Conservation (phyloP, 2,888 invertebrate species). For the Timema podura region DNA sequence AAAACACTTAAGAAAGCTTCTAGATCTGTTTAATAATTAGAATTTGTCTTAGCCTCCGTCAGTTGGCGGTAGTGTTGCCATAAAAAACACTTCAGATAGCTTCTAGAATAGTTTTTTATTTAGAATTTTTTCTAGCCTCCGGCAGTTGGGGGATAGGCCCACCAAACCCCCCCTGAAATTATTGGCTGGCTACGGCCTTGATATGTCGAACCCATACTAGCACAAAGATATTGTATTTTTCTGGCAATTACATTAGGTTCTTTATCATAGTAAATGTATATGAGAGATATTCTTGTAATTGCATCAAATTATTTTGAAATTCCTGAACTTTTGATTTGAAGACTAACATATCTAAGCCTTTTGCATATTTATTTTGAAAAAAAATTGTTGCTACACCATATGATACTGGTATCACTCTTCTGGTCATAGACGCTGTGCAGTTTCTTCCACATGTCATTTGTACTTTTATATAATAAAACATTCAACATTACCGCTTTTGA, state of each 20-base stretch:
- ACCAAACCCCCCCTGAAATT: too few species aligned
- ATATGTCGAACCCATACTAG: not conserved
- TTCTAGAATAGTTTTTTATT: too few species aligned
- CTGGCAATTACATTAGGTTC: not conserved
- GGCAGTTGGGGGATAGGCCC: too few species aligned
- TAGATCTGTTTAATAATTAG: too few species aligned
- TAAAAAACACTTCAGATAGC: too few species aligned
- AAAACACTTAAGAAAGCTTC: too few species aligned
- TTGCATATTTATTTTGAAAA: not conserved
- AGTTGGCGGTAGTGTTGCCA: too few species aligned
- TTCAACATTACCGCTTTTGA: not conserved
- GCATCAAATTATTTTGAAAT: not conserved
- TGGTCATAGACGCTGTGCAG: not conserved
- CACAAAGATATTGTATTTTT: slow-evolving; percentile 2
- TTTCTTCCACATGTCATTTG: not conserved
- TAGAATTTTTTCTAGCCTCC: too few species aligned
- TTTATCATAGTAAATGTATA: not conserved
- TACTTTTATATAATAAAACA: not conserved
- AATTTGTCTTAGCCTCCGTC: too few species aligned
- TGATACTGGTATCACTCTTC: not conserved
- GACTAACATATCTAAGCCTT: not conserved
- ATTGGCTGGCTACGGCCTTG: too few species aligned
- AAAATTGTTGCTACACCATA: not conserved
- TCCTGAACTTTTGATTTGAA: not conserved
- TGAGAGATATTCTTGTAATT: not conserved